Conservation (phyloP, 2,113 vertebrate species). For the Callionymus lyra region DNA sequence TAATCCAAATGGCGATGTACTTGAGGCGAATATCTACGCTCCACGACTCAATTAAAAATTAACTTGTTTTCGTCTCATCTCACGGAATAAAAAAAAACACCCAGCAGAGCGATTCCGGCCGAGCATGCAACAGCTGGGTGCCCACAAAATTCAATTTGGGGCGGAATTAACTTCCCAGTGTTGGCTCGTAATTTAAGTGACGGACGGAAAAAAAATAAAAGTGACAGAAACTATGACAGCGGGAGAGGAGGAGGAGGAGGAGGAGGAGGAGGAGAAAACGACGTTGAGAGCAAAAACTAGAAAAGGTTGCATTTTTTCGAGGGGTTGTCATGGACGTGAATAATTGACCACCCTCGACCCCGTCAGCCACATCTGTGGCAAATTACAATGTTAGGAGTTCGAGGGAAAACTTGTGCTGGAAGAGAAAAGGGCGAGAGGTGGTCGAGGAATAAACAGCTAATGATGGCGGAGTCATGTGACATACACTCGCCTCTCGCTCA, state of each 20-base stretch:
- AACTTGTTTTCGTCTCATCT: slow-evolving; percentile 32
- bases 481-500: no score
- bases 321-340: slow-evolving; percentile 68
- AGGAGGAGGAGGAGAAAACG: slow-evolving; percentile 6
- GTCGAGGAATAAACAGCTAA: no score
- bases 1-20: slow-evolving; percentile 6
- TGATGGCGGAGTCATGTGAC: no score
- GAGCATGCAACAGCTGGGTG: slow-evolving; percentile 15
- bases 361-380: slow-evolving; percentile 49
- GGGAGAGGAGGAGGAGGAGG: not conserved
- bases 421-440: slow-evolving; percentile 4
- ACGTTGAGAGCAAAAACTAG: slow-evolving; percentile 28
- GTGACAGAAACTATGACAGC: not conserved
- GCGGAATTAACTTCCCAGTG: slow-evolving; percentile 25
- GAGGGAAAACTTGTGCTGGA: slow-evolving; percentile 24
- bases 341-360: slow-evolving; percentile 68
- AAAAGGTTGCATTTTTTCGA: slow-evolving; percentile 54
- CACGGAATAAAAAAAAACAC: slow-evolving; percentile 8
- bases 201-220: slow-evolving; percentile 23
- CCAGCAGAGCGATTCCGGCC: slow-evolving; percentile 2
- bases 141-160: slow-evolving; percentile 22
- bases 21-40: slow-evolving; percentile 8
- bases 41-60: slow-evolving; percentile 29
- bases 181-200: slow-evolving; percentile 21
- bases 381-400: slow-evolving; percentile 40